Evolutionary conservation across 2,888 invertebrate genomes (phyloP).

Genomic region (Amblyjoppa proteus): DNA sequence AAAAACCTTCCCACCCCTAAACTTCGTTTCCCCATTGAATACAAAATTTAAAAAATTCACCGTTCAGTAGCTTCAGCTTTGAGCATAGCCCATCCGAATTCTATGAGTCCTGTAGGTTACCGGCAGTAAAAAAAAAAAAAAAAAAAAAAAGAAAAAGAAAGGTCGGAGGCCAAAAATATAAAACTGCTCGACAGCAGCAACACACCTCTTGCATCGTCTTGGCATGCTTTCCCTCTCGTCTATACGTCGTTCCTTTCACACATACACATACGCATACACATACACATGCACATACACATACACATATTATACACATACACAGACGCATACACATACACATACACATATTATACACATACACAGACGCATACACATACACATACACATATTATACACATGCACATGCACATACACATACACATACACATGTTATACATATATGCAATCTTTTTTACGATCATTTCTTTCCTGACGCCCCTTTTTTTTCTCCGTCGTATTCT

Average conservation of each 20-base stretch:
- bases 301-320: background rate
- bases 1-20: background rate
- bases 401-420: background rate
- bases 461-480: slow-evolving; percentile 54
- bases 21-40: background rate
- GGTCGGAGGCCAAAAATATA: background rate
- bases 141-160: background rate
- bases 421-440: background rate
- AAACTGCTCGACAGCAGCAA: slow-evolving; percentile 21
- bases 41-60: background rate
- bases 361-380: background rate
- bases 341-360: background rate
- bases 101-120: background rate
- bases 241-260: slow-evolving; percentile 14
- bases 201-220: slow-evolving; percentile 36
- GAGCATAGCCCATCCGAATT: background rate
- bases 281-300: background rate
- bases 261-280: background rate
- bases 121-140: background rate
- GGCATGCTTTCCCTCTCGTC: slow-evolving; percentile 52
- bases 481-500: slow-evolving; percentile 24
- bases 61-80: background rate
- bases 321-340: background rate
- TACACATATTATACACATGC: background rate
- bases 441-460: slow-evolving; percentile 21